Conservation (phyloP, 2,888 invertebrate species). For the Choreutis nemorana region DNA sequence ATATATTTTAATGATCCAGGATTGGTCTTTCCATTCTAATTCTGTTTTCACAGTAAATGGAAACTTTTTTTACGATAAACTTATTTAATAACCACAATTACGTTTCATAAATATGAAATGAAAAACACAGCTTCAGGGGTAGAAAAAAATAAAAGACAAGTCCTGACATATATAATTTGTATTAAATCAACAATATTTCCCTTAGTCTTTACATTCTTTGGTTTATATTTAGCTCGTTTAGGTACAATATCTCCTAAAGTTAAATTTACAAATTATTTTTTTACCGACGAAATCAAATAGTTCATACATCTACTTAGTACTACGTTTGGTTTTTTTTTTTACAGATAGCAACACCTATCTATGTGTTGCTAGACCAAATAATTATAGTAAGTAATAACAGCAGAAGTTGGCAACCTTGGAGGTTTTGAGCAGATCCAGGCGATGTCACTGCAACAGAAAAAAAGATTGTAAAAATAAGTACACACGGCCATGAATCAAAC, state of each 20-base stretch:
- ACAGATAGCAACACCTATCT: slow-evolving; percentile 16
- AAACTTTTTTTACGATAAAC: no score
- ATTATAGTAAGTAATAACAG: slow-evolving; percentile 37
- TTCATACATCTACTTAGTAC: background rate
- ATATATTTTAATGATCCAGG: no score
- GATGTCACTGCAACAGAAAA: slow-evolving; percentile 48
- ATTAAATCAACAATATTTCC: slow-evolving; percentile 65
- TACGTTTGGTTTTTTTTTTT: slow-evolving; percentile 1
- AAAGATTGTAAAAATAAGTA: no score
- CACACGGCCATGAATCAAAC: no score
- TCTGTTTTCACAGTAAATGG: no score
- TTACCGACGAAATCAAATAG: slow-evolving; percentile 27
- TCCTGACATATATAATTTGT: slow-evolving; percentile 59
- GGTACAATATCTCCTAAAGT: slow-evolving; percentile 37
- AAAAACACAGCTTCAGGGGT: no score
- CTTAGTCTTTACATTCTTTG: slow-evolving; percentile 62
- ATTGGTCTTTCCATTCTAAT: no score
- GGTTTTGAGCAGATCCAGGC: slow-evolving; percentile 44
- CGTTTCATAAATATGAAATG: background rate
- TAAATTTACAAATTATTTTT: slow-evolving; percentile 41
- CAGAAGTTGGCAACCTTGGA: slow-evolving; percentile 45
- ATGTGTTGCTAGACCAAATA: slow-evolving; percentile 47
- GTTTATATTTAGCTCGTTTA: slow-evolving; percentile 57
- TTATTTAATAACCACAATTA: no score
- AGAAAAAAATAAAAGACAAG: slow-evolving; percentile 26